A percentile compares a stretch with the other conserved stretches of the same genome.
Conservation (phyloP, 37 sponge, comb jelly and placozoan genomes). For the Petrosia ficiformis region DNA sequence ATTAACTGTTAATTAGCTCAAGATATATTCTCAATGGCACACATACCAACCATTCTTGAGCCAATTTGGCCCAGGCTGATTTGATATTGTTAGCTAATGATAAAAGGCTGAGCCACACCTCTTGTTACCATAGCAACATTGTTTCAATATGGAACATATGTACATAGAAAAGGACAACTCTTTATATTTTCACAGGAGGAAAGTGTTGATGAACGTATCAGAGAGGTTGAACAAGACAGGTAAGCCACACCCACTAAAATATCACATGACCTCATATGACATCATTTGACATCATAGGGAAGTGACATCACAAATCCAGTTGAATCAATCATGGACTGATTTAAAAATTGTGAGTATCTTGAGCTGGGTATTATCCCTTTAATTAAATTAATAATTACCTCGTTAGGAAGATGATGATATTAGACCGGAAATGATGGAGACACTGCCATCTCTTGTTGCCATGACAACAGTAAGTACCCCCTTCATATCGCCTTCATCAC, state of each 20-base stretch:
- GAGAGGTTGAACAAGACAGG: constrained; percentile 21
- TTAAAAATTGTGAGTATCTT: not conserved
- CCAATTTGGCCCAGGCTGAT: no score
- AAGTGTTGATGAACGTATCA: constrained; percentile 8
- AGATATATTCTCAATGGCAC: no score
- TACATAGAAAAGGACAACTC: not conserved
- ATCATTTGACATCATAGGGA: no score
- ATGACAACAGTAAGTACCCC: not conserved
- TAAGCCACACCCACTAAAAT: no score
- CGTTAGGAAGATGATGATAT: not conserved
- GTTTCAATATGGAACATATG: not conserved
- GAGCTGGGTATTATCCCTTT: no score
- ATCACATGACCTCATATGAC: no score
- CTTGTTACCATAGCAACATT: not conserved
- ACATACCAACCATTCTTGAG: no score
- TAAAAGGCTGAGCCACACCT: no score
- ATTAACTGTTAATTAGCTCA: no score
- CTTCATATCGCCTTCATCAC: not conserved
- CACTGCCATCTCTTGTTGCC: not conserved
- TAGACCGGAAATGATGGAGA: not conserved
- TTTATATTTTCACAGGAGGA: constrained; percentile 4
- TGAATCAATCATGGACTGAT: not conserved
- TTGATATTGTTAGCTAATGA: no score
- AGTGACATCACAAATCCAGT: not conserved
- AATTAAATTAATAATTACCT: no score